phyloP scores from a whole-genome alignment of 2,888 invertebrate genomes.

The Pyrrhia umbra region DNA sequence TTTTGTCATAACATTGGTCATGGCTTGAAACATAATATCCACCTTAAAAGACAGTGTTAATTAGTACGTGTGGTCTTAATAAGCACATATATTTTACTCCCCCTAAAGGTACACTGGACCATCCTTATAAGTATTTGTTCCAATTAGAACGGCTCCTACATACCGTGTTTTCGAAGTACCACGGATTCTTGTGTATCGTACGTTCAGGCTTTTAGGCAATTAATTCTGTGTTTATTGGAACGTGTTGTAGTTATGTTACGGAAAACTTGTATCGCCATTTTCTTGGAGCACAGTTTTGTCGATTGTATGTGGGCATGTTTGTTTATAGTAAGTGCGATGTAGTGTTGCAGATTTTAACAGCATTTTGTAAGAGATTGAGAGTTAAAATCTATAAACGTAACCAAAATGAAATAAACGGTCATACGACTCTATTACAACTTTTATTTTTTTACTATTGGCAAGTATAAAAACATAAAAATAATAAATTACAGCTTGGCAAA shows the following conservation, averaged over 20 bases:
- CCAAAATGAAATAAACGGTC: too few species aligned
- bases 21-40: slow-evolving; percentile 17
- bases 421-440: too few species aligned
- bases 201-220: slow-evolving; percentile 52
- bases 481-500: too few species aligned
- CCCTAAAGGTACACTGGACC: slow-evolving; percentile 62
- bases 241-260: slow-evolving; percentile 22
- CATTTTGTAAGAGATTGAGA: neutral
- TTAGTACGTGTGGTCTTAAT: slow-evolving; percentile 74
- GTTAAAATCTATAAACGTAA: too few species aligned
- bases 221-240: slow-evolving; percentile 48
- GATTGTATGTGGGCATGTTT: neutral
- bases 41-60: slow-evolving; percentile 71
- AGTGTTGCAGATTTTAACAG: neutral
- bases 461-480: too few species aligned
- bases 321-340: neutral
- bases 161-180: slow-evolving; percentile 64
- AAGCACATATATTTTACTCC: slow-evolving; percentile 66
- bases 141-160: slow-evolving; percentile 75
- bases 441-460: too few species aligned
- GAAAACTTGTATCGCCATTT: slow-evolving; percentile 24
- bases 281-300: neutral
- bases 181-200: slow-evolving; percentile 66
- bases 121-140: slow-evolving; percentile 72
- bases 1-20: slow-evolving; percentile 15